Conservation (phyloP, 2,113 vertebrate genomes). For the Peromyscus leucopus region DNA sequence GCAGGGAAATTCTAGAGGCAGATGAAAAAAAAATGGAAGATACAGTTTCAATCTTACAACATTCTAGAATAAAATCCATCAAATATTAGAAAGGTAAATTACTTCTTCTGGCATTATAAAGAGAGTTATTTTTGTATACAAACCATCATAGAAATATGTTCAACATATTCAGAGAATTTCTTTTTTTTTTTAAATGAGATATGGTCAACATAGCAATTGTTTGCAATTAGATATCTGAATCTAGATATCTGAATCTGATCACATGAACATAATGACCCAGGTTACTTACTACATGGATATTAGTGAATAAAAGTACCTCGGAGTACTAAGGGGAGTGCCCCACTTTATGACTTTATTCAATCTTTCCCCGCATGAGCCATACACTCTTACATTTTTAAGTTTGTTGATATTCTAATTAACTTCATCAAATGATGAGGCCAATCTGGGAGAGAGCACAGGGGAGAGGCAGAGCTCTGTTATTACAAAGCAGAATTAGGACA, state of each 20-base stretch:
- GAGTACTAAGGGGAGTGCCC: constrained; percentile 58
- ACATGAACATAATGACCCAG: constrained; percentile 68
- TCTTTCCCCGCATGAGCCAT: constrained; percentile 53
- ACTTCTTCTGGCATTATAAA: background rate
- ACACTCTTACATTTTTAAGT: constrained; percentile 65
- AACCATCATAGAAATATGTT: constrained; percentile 77
- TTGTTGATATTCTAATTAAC: constrained; percentile 79
- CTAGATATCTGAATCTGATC: constrained; percentile 66
- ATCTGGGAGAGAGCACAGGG: background rate
- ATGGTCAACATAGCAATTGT: constrained; percentile 68
- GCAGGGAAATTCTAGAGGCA: constrained; percentile 61
- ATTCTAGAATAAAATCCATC: constrained; percentile 69
- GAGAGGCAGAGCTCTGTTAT: background rate
- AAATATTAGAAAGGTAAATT: background rate
- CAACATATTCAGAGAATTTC: constrained; percentile 72
- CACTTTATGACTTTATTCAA: constrained; percentile 75
- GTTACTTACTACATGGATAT: constrained; percentile 58
- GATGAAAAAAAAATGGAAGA: background rate
- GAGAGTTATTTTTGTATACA: constrained; percentile 69
- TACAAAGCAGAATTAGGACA: background rate
- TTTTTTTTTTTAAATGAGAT: constrained; percentile 74
- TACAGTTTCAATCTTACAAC: constrained; percentile 74
- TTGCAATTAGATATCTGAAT: constrained; percentile 62
- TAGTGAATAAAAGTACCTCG: constrained; percentile 26
- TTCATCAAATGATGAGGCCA: constrained; percentile 55